phyloP scores from a whole-genome alignment of 2,797 vertebrate genomes.

The Xenentodon cancila region DNA sequence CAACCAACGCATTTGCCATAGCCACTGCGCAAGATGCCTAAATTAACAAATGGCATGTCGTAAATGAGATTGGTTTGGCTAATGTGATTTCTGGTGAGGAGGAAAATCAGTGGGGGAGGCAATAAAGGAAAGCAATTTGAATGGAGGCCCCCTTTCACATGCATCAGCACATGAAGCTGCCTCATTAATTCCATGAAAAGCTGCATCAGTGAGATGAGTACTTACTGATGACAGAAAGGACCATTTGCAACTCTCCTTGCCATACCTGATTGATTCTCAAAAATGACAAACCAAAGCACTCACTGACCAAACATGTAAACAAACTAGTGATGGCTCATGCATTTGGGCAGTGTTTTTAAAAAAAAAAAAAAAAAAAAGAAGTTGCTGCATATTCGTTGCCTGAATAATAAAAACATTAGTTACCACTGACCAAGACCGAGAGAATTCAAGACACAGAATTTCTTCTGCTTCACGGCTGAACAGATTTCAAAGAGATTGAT shows the following conservation, averaged over 20 bases:
- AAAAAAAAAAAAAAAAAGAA: too few species aligned
- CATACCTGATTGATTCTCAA: constrained; percentile 38
- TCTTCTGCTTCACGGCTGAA: too few species aligned
- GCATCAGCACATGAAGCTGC: constrained; percentile 73
- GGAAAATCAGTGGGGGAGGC: constrained; percentile 17
- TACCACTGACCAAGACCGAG: too few species aligned
- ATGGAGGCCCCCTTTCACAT: constrained; percentile 55
- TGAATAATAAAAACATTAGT: too few species aligned
- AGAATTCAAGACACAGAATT: too few species aligned
- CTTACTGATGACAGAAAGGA: constrained; percentile 70
- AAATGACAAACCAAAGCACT: constrained; percentile 27
- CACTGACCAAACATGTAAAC: constrained; percentile 39
- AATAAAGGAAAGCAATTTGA: constrained; percentile 78
- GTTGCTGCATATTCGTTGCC: too few species aligned
- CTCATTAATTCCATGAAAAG: constrained; percentile 80
- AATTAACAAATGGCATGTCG: constrained; percentile 74
- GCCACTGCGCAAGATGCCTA: constrained; percentile 38
- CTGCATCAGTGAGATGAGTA: constrained; percentile 77
- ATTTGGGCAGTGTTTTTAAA: too few species aligned
- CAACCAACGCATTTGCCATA: constrained; percentile 20
- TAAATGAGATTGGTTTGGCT: constrained; percentile 76
- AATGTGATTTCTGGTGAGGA: constrained; percentile 75
- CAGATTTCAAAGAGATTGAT: too few species aligned
- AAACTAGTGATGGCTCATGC: constrained; percentile 4
- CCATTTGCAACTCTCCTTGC: constrained; percentile 13